These are phyloP conservation scores for Magallana gigas DNA, from an alignment of 1,140 invertebrate species.

Conservation along the genomic window DNA sequence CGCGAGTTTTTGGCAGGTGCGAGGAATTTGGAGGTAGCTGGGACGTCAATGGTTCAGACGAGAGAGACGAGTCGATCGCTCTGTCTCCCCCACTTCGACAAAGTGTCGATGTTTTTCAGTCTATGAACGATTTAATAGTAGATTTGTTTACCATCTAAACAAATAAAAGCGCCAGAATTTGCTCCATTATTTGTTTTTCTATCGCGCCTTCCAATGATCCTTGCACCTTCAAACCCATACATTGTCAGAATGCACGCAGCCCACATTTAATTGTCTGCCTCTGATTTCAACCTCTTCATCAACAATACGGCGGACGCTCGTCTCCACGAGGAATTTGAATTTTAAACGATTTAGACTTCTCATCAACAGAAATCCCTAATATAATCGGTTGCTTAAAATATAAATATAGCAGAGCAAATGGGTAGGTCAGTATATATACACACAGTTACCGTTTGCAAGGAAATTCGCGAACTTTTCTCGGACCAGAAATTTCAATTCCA, in stretches of 20 bases:
- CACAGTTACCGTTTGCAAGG: not conserved
- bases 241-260: not conserved
- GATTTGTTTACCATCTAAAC: slow-evolving; percentile 31
- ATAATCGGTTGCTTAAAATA: not conserved
- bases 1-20: slow-evolving; percentile 27
- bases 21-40: not conserved
- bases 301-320: slow-evolving; percentile 25
- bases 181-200: slow-evolving; percentile 28
- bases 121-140: slow-evolving; percentile 24
- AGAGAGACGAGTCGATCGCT: not conserved
- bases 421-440: slow-evolving; percentile 11
- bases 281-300: slow-evolving; percentile 26
- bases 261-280: slow-evolving; percentile 24
- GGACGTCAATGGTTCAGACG: slow-evolving; percentile 21
- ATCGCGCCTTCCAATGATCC: slow-evolving; percentile 16
- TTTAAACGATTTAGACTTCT: slow-evolving; percentile 37
- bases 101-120: slow-evolving; percentile 9
- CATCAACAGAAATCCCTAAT: not conserved
- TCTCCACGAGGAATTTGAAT: slow-evolving; percentile 29
- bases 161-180: slow-evolving; percentile 27
- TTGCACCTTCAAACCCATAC: slow-evolving; percentile 6
- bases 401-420: not conserved
- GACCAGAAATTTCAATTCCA: not conserved
- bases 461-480: not conserved
- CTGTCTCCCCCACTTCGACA: slow-evolving; percentile 20